A percentile compares a stretch with the other conserved stretches of the same genome.
Evolutionary conservation across 2,797 vertebrate genomes (phyloP).

Genomic region (Australoheros facetus): DNA sequence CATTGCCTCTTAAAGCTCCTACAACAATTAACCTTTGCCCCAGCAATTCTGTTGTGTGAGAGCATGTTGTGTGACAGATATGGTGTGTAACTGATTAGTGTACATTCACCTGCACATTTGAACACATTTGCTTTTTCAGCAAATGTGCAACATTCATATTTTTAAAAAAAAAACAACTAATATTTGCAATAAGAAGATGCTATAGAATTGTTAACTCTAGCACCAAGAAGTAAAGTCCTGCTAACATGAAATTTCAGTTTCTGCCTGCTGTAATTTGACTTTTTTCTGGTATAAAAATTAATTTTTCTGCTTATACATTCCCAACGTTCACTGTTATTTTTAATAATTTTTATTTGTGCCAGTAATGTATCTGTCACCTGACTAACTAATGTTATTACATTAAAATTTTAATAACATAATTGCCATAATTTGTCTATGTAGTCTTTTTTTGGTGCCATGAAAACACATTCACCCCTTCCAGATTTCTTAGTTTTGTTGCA

Average conservation of each 20-base stretch:
- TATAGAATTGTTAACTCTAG: background rate
- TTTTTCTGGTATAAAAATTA: background rate
- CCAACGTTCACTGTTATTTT: too few species aligned
- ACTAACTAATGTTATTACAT: background rate
- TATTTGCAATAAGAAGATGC: background rate
- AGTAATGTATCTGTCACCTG: background rate
- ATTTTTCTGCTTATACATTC: background rate
- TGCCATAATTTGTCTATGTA: background rate
- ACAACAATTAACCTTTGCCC: conserved; percentile 29
- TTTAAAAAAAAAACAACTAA: background rate
- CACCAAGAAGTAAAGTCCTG: background rate
- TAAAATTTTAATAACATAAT: background rate
- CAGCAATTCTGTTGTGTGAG: background rate
- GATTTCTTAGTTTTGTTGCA: too few species aligned
- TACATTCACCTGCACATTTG: background rate
- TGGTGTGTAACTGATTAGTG: background rate
- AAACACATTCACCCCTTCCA: too few species aligned
- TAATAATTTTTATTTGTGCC: background rate
- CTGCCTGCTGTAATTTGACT: background rate
- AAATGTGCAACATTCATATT: too few species aligned
- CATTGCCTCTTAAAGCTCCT: background rate
- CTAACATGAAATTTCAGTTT: background rate
- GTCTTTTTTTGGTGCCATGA: too few species aligned
- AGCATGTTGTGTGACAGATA: background rate
- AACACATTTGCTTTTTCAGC: background rate